A percentile compares a stretch with the other conserved stretches of the same genome.
These are phyloP conservation scores for Anguilla pacifica DNA, from an alignment of 2,797 vertebrate genomes.

Conservation along the genomic window DNA sequence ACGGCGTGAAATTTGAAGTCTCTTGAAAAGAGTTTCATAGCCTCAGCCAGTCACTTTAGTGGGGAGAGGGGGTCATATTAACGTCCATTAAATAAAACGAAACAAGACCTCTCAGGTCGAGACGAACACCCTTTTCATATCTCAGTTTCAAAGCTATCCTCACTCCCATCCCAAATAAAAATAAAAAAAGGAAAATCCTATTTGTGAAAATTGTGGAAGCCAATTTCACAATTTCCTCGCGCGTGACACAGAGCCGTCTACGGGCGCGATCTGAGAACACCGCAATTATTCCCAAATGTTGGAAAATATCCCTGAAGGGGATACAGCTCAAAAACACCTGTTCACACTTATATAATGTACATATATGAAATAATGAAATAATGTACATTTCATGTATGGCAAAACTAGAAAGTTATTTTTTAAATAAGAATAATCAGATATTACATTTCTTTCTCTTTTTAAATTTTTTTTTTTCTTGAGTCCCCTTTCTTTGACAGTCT, in stretches of 20 bases:
- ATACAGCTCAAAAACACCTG: background rate
- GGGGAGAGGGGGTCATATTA: background rate
- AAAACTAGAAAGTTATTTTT: background rate
- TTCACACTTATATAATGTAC: background rate
- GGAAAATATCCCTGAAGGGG: slow-evolving; percentile 5
- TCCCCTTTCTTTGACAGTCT: background rate
- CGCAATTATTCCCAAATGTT: background rate
- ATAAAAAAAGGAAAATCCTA: background rate
- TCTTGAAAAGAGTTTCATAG: background rate
- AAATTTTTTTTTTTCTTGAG: background rate
- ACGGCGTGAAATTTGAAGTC: background rate
- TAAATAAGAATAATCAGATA: slow-evolving; percentile 8
- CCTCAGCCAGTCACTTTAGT: background rate
- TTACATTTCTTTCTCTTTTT: background rate
- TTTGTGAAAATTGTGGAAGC: background rate
- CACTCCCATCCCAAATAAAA: background rate
- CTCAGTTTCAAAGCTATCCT: background rate
- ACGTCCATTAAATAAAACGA: slow-evolving; percentile 1
- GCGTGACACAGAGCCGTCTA: too few relatives aligned
- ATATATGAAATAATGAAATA: background rate
- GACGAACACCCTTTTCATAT: background rate
- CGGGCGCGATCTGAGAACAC: background rate
- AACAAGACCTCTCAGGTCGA: slow-evolving; percentile 9
- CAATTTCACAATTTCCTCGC: background rate
- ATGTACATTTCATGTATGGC: background rate